phyloP scores from a whole-genome alignment of 23 tunicate genomes.

The Phallusia fumigata region DNA sequence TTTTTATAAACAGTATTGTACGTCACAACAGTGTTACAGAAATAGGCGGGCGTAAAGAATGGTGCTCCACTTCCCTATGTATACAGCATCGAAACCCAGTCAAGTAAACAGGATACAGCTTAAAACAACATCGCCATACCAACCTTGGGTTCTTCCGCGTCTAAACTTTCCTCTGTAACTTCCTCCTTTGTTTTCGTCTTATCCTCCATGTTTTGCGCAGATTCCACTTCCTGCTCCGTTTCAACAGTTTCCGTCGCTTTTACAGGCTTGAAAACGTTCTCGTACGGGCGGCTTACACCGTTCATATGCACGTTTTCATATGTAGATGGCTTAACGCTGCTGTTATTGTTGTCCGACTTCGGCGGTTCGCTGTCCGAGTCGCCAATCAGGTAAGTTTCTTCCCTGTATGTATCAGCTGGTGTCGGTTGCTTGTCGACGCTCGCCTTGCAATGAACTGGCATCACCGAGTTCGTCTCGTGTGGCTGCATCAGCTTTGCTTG shows the following conservation, averaged over 20 bases:
- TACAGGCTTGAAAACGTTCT: slow-evolving; percentile 23
- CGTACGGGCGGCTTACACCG: neutral
- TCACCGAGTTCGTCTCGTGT: neutral
- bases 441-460: neutral
- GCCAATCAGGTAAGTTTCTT: slow-evolving; percentile 10
- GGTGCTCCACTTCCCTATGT: too few species aligned
- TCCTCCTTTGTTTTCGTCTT: neutral
- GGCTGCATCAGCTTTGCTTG: neutral
- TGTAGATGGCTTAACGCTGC: neutral
- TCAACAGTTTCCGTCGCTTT: neutral
- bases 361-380: slow-evolving; percentile 13
- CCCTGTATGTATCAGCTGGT: neutral
- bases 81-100: too few species aligned
- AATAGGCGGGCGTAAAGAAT: too few species aligned
- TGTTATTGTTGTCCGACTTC: neutral
- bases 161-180: neutral
- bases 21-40: too few species aligned
- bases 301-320: slow-evolving; percentile 26
- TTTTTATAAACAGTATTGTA: too few species aligned
- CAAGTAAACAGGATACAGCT: too few species aligned
- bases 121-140: neutral
- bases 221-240: neutral
- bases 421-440: neutral
- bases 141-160: slow-evolving; percentile 4
- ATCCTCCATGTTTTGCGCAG: neutral